Percentiles rank a stretch among this genome's conserved stretches.
These are phyloP conservation scores for Poeciliopsis retropinna DNA, from an alignment of 2,113 vertebrate species.

Conservation along the genomic window DNA sequence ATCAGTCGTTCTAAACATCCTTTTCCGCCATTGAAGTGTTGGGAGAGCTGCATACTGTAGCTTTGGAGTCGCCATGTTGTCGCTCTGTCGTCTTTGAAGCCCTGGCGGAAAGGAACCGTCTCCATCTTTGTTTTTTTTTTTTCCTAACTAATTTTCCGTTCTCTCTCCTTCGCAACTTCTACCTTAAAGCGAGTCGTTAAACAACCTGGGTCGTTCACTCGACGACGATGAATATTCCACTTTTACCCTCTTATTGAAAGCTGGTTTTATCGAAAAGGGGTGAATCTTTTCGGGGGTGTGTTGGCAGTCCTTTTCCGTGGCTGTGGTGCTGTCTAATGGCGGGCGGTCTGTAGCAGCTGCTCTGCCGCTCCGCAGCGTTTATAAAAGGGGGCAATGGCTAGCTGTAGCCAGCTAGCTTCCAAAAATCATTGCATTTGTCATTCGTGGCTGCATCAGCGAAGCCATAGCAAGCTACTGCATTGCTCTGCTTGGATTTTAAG, in stretches of 20 bases:
- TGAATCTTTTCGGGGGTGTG: slow-evolving; percentile 56
- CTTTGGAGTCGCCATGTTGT: slow-evolving; percentile 84
- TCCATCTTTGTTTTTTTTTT: slow-evolving; percentile 82
- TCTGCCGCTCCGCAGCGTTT: slow-evolving; percentile 73
- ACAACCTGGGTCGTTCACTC: slow-evolving; percentile 49
- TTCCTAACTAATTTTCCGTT: slow-evolving; percentile 77
- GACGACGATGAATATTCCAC: slow-evolving; percentile 66
- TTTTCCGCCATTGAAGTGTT: slow-evolving; percentile 48
- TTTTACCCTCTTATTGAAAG: slow-evolving; percentile 50
- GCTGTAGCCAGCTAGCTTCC: slow-evolving; percentile 71
- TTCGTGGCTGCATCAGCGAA: slow-evolving; percentile 62
- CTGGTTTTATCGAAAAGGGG: slow-evolving; percentile 39
- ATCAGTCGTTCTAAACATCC: slow-evolving; percentile 26
- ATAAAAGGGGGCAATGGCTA: slow-evolving; percentile 77
- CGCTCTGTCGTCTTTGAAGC: slow-evolving; percentile 83
- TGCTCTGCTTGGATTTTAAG: slow-evolving; percentile 31
- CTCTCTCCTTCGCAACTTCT: slow-evolving; percentile 73
- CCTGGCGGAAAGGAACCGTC: slow-evolving; percentile 80
- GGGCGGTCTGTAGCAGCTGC: slow-evolving; percentile 71
- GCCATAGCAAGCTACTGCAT: slow-evolving; percentile 42
- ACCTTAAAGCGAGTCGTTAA: slow-evolving; percentile 58
- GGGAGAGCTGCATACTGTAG: slow-evolving; percentile 73
- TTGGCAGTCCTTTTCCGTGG: slow-evolving; percentile 71
- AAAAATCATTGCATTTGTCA: slow-evolving; percentile 73
- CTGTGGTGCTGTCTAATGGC: slow-evolving; percentile 75